Percentiles rank a stretch among this genome's conserved stretches.
phyloP scores from a whole-genome alignment of 2,888 invertebrate species.

The Trichacis sp. region DNA sequence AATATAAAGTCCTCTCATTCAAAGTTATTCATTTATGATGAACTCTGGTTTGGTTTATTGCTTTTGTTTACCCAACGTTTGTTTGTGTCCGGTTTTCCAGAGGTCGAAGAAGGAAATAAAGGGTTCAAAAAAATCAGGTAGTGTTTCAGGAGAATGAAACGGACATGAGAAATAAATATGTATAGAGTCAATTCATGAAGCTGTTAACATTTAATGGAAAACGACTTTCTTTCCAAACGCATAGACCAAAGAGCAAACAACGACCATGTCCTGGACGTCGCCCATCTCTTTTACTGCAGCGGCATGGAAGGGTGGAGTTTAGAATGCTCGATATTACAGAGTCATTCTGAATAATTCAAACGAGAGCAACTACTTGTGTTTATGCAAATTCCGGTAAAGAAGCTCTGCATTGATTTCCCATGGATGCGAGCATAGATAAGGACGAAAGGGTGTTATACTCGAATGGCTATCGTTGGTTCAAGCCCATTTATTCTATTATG shows the following conservation, averaged over 20 bases:
- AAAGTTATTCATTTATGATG: too few species aligned
- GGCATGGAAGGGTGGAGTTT: slow-evolving; percentile 28
- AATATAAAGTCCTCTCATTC: not conserved
- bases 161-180: not conserved
- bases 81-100: too few species aligned
- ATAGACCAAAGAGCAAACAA: slow-evolving; percentile 31
- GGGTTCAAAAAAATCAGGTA: too few species aligned
- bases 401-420: slow-evolving; percentile 56
- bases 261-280: slow-evolving; percentile 15
- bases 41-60: too few species aligned
- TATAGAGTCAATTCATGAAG: slow-evolving; percentile 50
- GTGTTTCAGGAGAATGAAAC: too few species aligned
- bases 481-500: slow-evolving; percentile 18
- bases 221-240: slow-evolving; percentile 38
- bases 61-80: too few species aligned
- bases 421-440: slow-evolving; percentile 56
- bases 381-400: slow-evolving; percentile 58
- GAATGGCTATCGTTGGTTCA: slow-evolving; percentile 31
- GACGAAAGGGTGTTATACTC: slow-evolving; percentile 42
- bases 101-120: too few species aligned
- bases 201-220: slow-evolving; percentile 46
- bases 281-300: slow-evolving; percentile 12
- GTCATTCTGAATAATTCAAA: slow-evolving; percentile 65
- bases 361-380: slow-evolving; percentile 65
- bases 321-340: slow-evolving; percentile 40